Base-by-base conservation (phyloP, 2,888 invertebrate species). In the Adelphocoris suturalis region DNA sequence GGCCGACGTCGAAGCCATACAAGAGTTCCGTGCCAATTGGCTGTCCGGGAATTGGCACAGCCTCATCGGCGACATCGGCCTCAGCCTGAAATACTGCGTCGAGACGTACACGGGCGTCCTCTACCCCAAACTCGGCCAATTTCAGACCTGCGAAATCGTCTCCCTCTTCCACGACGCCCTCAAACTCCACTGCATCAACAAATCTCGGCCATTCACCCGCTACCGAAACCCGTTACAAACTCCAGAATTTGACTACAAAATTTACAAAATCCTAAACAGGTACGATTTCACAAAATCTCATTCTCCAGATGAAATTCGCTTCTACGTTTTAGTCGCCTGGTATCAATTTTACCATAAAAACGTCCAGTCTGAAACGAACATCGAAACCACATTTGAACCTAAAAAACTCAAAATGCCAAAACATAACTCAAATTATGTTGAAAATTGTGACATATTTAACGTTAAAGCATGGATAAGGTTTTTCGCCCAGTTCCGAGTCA, bases 31-130 rank as follows among this genome's bases (percentile, higher is more conserved):
- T 37, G 61, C 68, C 13, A 90, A 87, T 57, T 91, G 91, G 91
- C 28, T 86, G 13, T 61, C 75, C 11, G 91, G 91, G 16, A 91
- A 91, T 86, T 91, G 91, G 91, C 91, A 91, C 84, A 91, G 91
- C 48, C 61, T 91, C 23, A 91, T 91, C 47, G 91, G 91, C 28
- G 91, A 90, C 68, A 16, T 90, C 75, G 91, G 91, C 7, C 76
- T 91, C 19, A 90, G 90, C 81, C 28, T 91, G 55, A 91, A 91
- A 84, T 91, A 91, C 85, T 82, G 52, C 84, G 87, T 91, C 75
- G 91, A 91, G 82, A 86, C 57, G 19, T 91, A 89, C 78, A 91
- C 91, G 16, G 91, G 91, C 5, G 89, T 91, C 0, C 23, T 91
- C n/a, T 91, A 91, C 61, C 91, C 91, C 4, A 75, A 89, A 61